phyloP scores from a whole-genome alignment of 2,113 vertebrate genomes.

The Clarias magur region DNA sequence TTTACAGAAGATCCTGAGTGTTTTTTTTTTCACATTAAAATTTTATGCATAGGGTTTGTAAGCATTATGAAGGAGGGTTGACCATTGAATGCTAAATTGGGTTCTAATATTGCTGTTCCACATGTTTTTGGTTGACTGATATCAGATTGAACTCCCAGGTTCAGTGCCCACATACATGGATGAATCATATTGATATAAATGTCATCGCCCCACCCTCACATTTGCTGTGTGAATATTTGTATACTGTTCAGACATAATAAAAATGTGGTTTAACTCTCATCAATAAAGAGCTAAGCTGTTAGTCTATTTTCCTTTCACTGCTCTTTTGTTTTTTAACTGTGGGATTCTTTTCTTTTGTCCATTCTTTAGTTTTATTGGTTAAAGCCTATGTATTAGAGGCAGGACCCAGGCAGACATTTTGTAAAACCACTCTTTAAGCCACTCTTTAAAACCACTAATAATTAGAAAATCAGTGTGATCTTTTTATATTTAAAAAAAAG shows the following conservation, averaged over 20 bases:
- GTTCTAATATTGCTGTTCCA: not conserved
- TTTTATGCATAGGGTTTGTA: not conserved
- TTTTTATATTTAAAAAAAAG: not conserved
- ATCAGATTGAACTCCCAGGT: not conserved
- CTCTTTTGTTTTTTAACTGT: not conserved
- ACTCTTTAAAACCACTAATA: not conserved
- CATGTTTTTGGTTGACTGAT: not conserved
- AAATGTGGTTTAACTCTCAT: constrained; percentile 65
- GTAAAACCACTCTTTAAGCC: not conserved
- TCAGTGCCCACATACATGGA: constrained; percentile 7
- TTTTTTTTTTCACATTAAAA: not conserved
- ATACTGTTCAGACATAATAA: constrained; percentile 86
- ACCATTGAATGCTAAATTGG: not conserved
- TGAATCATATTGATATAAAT: constrained; percentile 50
- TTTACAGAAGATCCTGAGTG: not conserved
- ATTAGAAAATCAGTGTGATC: not conserved
- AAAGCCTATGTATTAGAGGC: not conserved
- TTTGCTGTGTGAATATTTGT: constrained; percentile 86
- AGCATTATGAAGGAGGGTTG: not conserved
- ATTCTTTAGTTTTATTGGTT: not conserved
- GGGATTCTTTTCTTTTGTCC: too few species aligned
- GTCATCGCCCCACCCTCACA: constrained; percentile 62
- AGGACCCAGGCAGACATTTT: not conserved
- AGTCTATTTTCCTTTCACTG: not conserved
- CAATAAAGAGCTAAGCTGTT: constrained; percentile 27